Percentiles rank a stretch among this genome's conserved stretches.
Evolutionary conservation across 2,888 invertebrate species (phyloP).

Genomic region (Epirrhoe alternata): DNA sequence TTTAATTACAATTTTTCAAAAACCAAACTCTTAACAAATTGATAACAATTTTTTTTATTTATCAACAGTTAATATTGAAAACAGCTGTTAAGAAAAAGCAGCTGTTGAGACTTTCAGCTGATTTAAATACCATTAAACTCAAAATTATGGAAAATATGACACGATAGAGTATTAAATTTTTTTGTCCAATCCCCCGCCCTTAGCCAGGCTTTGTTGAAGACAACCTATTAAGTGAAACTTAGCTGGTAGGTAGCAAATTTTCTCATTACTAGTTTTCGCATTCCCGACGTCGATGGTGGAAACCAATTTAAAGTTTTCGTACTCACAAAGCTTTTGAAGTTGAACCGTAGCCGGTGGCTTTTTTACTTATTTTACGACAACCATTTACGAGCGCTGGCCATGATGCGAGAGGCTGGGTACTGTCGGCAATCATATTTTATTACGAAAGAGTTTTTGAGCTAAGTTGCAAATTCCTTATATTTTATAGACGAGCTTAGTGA

Average conservation of each 20-base stretch:
- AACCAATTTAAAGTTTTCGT: conserved; percentile 82
- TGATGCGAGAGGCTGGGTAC: conserved; percentile 65
- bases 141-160: background rate
- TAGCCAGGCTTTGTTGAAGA: conserved; percentile 31
- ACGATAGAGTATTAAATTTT: conserved; percentile 5
- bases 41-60: too few relatives aligned
- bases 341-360: conserved; percentile 58
- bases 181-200: conserved; percentile 13
- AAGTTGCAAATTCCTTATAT: conserved; percentile 45
- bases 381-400: conserved; percentile 69
- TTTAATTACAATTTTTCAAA: too few relatives aligned
- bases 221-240: conserved; percentile 54
- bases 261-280: conserved; percentile 72
- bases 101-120: background rate
- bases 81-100: background rate
- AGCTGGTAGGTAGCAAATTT: conserved; percentile 53
- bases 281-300: conserved; percentile 64
- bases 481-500: conserved; percentile 44
- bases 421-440: conserved; percentile 56
- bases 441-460: conserved; percentile 46
- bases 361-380: conserved; percentile 43
- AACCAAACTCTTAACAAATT: too few relatives aligned
- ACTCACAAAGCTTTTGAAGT: conserved; percentile 75
- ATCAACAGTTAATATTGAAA: too few relatives aligned
- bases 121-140: background rate